Evolutionary conservation across 2,797 vertebrate genomes (phyloP).

Genomic region (Telmatherina bonti): DNA sequence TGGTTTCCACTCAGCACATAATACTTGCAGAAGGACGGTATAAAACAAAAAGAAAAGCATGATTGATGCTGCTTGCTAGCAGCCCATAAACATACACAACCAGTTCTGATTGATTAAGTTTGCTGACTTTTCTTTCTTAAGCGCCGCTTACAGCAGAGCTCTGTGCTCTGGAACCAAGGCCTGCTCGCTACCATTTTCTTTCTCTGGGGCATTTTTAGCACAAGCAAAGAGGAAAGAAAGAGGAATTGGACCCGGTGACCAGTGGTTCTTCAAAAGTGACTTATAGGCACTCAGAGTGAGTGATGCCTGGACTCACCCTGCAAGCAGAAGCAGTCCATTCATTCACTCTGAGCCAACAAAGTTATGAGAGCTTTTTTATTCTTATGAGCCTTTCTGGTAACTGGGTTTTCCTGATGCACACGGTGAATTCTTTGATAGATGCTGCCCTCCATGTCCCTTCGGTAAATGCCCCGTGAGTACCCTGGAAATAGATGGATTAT

Average conservation of each 20-base stretch:
- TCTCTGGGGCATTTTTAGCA: conserved; percentile 67
- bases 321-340: conserved; percentile 69
- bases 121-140: conserved; percentile 81
- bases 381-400: conserved; percentile 81
- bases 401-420: conserved; percentile 76
- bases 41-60: conserved; percentile 43
- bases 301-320: conserved; percentile 60
- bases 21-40: conserved; percentile 63
- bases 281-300: conserved; percentile 81
- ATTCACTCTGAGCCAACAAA: conserved; percentile 74
- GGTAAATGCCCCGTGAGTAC: conserved; percentile 73
- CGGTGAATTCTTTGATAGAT: conserved; percentile 80
- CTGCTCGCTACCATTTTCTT: conserved; percentile 57
- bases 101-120: conserved; percentile 83
- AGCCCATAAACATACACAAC: conserved; percentile 82
- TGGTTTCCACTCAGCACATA: conserved; percentile 66
- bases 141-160: conserved; percentile 76
- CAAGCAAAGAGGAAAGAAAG: conserved; percentile 59
- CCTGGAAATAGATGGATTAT: conserved; percentile 78
- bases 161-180: conserved; percentile 51
- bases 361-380: conserved; percentile 81
- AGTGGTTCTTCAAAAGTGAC: conserved; percentile 76
- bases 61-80: conserved; percentile 80
- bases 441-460: conserved; percentile 75
- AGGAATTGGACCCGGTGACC: conserved; percentile 77